These are phyloP conservation scores for Cromileptes altivelis DNA, from an alignment of 2,113 vertebrate species.

Conservation along the genomic window DNA sequence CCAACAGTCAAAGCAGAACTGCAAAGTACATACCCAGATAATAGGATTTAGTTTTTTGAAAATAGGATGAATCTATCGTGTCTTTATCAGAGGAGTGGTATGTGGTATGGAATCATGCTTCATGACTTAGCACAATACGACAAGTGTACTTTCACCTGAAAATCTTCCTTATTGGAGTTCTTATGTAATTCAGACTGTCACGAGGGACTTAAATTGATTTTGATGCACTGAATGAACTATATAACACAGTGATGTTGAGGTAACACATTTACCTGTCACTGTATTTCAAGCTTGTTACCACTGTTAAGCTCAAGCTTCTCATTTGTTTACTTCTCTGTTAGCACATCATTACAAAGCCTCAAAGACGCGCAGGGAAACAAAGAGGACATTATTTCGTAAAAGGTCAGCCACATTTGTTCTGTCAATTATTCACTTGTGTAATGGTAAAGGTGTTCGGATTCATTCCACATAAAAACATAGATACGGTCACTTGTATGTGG, in stretches of 20 bases:
- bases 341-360: conserved; percentile 3
- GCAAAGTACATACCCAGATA: neutral
- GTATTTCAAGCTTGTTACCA: conserved; percentile 13
- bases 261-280: conserved; percentile 7
- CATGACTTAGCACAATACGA: neutral
- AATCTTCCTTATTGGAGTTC: neutral
- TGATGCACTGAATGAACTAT: conserved; percentile 25
- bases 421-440: neutral
- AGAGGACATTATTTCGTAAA: neutral
- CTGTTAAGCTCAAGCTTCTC: neutral
- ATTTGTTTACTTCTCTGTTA: conserved; percentile 29
- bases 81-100: neutral
- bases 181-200: neutral
- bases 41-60: neutral
- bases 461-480: conserved; percentile 47
- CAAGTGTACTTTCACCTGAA: neutral
- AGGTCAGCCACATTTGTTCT: neutral
- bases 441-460: conserved; percentile 1
- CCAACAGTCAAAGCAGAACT: neutral
- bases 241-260: neutral
- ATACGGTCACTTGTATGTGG: neutral
- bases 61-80: neutral
- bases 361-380: neutral
- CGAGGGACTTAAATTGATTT: neutral
- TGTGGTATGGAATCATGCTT: neutral